Base-by-base conservation (phyloP, 2,797 vertebrate species). In the Pangasius larnaudii region DNA sequence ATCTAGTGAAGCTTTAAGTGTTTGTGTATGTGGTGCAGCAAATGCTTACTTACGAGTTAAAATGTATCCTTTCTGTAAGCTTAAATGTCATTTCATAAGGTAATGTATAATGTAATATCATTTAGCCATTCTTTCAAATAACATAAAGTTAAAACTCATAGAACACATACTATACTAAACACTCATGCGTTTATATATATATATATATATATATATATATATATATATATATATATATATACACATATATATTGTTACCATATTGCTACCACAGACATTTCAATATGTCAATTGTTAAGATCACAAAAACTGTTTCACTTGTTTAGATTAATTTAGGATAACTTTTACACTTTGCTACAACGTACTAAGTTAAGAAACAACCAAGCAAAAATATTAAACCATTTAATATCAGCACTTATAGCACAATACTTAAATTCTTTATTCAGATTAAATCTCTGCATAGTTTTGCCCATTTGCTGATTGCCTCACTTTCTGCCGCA, bases 1-100 rank as follows among this genome's bases (percentile, higher is more conserved):
- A 84, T 69, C 63, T 69, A 84, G 82, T 69, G 46, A 53, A 67
- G 82, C 63, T 69, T 69, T 84, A 74, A 42, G 67, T 72, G 53
- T 5, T 49, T 74, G 77, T 87, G n/a, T 39, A 49, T 22, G 27
- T 81, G 86, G 33, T 18, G 10, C 11, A 81, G 49, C 65, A 72
- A 53, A 81, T 79, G 51, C 77, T 39, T 87, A 72, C 36, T 81
- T 56, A 59, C 13, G 22, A 80, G 53, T 49, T 82, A 67, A 51
- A 84, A 67, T 10, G 18, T 49, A 49, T 65, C n/a, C 14, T 51
- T 83, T 30, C 27, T 5, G 3, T 49, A 67, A 19, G 42, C 33
- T 83, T 65, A 67, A 67, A 63, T 59, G 5, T 6, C 10, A 59
- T 36, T 80, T 33, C 18, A 75, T 10, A 22, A 56, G 8, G n/a